Evolutionary conservation across 2,797 vertebrate genomes (phyloP), one percentile per base, ranked within the genome.

Genomic region (Sebastes miniatus): DNA sequence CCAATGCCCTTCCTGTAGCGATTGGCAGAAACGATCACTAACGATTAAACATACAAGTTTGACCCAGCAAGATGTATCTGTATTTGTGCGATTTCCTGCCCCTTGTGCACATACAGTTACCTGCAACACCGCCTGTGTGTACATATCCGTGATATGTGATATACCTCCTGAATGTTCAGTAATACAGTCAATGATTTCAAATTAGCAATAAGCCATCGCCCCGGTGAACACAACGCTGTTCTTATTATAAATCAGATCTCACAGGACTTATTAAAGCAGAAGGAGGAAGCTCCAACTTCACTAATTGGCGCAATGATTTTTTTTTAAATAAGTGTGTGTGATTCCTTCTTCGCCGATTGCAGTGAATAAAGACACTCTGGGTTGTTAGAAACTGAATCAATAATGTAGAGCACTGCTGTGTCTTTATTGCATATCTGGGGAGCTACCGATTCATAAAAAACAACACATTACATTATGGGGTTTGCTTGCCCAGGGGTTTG

Each of bases 161-260:
- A 69, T 68, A 81, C 58, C 67, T 76, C 52, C 70, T 73, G 32
- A 84, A 68, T 65, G 50, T 73, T 79, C 32, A 3, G 95, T 95
- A 96, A 96, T 96, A 96, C 93, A 96, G 96, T 95, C 96, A 97
- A 96, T 96, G 92, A 97, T 96, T 97, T 97, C 93, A 97, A 86
- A 91, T 90, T 73, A 88, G 75, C 79, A 87, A 90, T 88, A 87
- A 87, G 78, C 32, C 78, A 58, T 34, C 65, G 93, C 95, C 94
- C 82, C 92, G 16, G 96, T 94, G 95, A 96, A 94, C 96, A 94
- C 91, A 96, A 94, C 93, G 91, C 91, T 91, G 94, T 92, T 96
- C 91, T 96, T 95, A 86, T 96, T 95, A 96, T 95, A 84, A 89
- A 92, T 96, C 93, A 83, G 86, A 95, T 96, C 96, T 96, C 96